Base-by-base conservation (phyloP, 2,113 vertebrate genomes). In the Channa argus region DNA sequence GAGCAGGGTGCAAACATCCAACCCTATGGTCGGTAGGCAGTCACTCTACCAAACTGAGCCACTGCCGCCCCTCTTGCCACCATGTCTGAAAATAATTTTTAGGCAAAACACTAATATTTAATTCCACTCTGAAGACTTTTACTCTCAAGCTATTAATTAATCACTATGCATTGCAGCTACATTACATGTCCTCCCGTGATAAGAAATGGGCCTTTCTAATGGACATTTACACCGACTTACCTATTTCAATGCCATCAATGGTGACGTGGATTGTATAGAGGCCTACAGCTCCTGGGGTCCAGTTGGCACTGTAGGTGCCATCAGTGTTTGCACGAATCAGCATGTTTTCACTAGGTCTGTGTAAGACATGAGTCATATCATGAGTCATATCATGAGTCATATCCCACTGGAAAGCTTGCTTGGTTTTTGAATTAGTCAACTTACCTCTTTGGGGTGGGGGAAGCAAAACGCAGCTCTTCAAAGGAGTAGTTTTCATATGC, bases 401-500 rank as follows among this genome's bases (percentile, higher is more conserved):
- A 54, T 64, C 66, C 64, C 7, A 2, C 8, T 37, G 37, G 43
- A 43, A 53, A 60, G 41, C 39, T 2, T 12, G 3, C 51, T 69
- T 36, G 12, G 3, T 34, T 43, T 52, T 44, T 63, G 6, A 6
- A 62, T 36, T 0, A 36, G 6, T 7, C 75, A 3, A 60, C 49
- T 91, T 94, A 98, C 98, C 98, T 96, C 89, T 99, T 99, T 72
- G 98, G 98, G 66, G 97, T 99, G 46, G 98, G 98, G 50, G 98
- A 99, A 77, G 98, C 98, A 93, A 98, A 99, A 46, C 98, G 96
- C 15, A 99, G 93, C 82, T 99, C 98, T 92, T 99, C 98, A 95
- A 99, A 99, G 2, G 98, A 99, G 56, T 99, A 99, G 91, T 96
- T 99, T 94, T 99, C 98, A 88, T 99, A 99, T 3, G 95, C 96